These are phyloP conservation scores for Magallana angulata DNA, from an alignment of 1,140 invertebrate species.

Conservation along the genomic window DNA sequence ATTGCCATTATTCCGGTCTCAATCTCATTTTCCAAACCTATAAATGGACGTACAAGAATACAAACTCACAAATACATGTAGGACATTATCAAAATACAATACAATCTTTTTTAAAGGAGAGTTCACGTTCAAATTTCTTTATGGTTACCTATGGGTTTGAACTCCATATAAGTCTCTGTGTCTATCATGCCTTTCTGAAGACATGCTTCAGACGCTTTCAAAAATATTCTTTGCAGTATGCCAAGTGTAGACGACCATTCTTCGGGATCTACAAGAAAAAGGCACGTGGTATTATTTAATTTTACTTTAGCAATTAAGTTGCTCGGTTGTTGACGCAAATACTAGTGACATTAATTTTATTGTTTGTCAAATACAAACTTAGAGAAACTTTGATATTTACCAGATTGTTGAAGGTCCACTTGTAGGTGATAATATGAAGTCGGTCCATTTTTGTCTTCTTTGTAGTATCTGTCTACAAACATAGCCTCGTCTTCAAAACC, in stretches of 20 bases:
- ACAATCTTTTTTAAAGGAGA: background rate
- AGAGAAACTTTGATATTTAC: constrained; percentile 18
- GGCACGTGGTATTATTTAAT: too few relatives aligned
- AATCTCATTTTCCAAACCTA: constrained; percentile 89
- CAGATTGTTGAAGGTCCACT: constrained; percentile 73
- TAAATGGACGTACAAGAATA: background rate
- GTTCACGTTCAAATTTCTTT: background rate
- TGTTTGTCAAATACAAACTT: too few relatives aligned
- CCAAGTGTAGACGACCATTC: background rate
- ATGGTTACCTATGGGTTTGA: constrained; percentile 6
- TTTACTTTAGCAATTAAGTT: too few relatives aligned
- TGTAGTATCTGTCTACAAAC: constrained; percentile 88
- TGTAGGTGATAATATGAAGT: constrained; percentile 86
- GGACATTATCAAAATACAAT: background rate
- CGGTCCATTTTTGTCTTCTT: constrained; percentile 84
- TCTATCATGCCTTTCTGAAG: constrained; percentile 10
- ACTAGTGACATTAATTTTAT: too few relatives aligned
- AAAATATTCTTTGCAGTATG: background rate
- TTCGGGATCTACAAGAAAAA: background rate
- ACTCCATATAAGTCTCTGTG: constrained; percentile 18
- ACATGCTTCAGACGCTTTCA: constrained; percentile 25
- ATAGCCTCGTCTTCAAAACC: constrained; percentile 86
- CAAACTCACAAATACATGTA: background rate
- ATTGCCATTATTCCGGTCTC: constrained; percentile 94
- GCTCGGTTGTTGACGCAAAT: too few relatives aligned